Evolutionary conservation across 2,888 invertebrate species (phyloP).

Genomic region (Mesochorus sp.): DNA sequence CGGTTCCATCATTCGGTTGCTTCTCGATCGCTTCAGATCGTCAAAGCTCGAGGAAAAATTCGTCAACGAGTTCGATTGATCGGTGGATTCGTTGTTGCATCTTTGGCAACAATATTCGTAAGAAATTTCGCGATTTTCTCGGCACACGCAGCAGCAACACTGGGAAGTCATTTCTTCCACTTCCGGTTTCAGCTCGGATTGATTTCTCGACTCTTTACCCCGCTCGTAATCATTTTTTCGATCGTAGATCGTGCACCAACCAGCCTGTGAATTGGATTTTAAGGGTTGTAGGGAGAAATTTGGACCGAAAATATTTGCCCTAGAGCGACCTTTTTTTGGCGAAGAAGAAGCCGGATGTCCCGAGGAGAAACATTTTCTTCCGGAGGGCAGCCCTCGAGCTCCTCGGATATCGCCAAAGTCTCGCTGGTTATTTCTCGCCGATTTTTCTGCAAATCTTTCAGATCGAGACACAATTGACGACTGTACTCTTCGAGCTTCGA

Average conservation of each 20-base stretch:
- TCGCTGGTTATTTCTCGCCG: constrained; percentile 52
- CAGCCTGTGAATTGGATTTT: neutral
- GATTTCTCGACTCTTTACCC: neutral
- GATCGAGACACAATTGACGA: constrained; percentile 51
- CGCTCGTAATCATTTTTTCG: constrained; percentile 22
- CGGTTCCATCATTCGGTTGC: neutral
- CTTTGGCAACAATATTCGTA: constrained; percentile 1
- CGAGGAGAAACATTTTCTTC: neutral
- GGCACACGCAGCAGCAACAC: constrained; percentile 28
- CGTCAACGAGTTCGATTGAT: neutral
- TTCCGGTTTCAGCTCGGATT: neutral
- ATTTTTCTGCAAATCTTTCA: constrained; percentile 58
- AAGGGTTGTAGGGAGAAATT: neutral
- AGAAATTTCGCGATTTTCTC: neutral
- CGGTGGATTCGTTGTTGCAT: neutral
- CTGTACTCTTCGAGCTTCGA: constrained; percentile 59
- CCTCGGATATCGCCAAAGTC: constrained; percentile 46
- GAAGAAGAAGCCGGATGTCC: constrained; percentile 31
- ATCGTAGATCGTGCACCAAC: constrained; percentile 42
- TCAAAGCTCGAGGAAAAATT: neutral
- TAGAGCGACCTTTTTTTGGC: neutral
- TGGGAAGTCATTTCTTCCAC: neutral
- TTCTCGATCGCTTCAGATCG: neutral
- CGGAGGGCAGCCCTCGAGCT: constrained; percentile 28
- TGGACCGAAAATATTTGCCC: neutral